Percentiles rank a stretch among this genome's conserved stretches.
Conservation (phyloP, 2,113 vertebrate species). For the Thalassarche chlororhynchos region DNA sequence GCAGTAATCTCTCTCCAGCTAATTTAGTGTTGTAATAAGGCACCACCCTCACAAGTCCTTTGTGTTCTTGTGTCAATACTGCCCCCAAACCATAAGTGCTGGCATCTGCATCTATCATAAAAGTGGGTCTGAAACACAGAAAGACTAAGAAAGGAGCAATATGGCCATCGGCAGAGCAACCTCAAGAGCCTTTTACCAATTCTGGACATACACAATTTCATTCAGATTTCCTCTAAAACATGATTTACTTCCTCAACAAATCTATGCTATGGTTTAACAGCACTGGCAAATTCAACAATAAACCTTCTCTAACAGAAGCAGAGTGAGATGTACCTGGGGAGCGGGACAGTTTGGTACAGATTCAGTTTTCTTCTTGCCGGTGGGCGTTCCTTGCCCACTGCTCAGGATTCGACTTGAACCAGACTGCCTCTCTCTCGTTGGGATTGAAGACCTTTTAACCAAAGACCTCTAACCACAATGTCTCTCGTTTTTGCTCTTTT, state of each 20-base stretch:
- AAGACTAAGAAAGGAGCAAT: background rate
- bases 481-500: background rate
- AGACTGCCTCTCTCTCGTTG: rapidly evolving
- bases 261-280: background rate
- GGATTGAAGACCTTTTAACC: background rate
- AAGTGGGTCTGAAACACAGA: conserved; percentile 43
- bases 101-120: conserved; percentile 61
- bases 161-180: background rate
- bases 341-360: background rate
- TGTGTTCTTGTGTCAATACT: conserved; percentile 70
- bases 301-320: background rate
- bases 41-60: conserved; percentile 63
- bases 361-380: background rate
- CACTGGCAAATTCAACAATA: background rate
- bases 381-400: background rate
- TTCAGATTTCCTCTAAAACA: background rate
- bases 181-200: background rate
- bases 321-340: background rate
- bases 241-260: background rate
- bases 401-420: background rate
- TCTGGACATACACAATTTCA: background rate
- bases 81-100: conserved; percentile 68
- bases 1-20: conserved; percentile 56
- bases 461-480: background rate
- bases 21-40: conserved; percentile 68